These are phyloP conservation scores for Acropora yongei DNA, from an alignment of 64 coral and sea anemone species.

Conservation along the genomic window DNA sequence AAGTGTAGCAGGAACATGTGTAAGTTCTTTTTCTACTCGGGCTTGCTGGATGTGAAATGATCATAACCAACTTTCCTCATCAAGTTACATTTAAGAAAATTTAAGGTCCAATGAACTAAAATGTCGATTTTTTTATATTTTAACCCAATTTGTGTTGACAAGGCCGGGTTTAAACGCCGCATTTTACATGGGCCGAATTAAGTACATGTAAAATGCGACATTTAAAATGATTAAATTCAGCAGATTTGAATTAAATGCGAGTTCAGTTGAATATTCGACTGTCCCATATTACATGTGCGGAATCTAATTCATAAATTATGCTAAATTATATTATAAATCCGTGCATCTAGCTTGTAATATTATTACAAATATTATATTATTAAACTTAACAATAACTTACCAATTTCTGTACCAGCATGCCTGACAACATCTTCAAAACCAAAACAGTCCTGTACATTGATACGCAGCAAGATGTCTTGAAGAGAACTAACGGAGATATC, in stretches of 20 bases:
- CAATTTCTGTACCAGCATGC: conserved; percentile 60
- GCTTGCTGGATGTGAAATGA: no score
- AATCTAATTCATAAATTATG: background rate
- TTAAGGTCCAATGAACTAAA: no score
- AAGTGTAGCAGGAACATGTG: no score
- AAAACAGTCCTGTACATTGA: conserved; percentile 49
- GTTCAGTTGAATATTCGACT: background rate
- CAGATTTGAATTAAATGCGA: background rate
- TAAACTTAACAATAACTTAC: conserved; percentile 27
- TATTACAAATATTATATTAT: no score
- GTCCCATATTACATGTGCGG: background rate
- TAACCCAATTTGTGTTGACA: no score
- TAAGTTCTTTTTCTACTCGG: no score
- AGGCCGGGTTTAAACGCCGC: no score
- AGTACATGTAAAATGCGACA: background rate
- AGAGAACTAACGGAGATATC: conserved; percentile 48
- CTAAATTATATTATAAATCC: conserved; percentile 1
- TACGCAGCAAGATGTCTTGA: conserved; percentile 6
- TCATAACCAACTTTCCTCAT: no score
- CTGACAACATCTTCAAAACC: conserved; percentile 59
- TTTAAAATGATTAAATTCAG: background rate
- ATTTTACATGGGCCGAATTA: background rate
- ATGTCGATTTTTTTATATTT: no score
- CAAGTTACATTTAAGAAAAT: no score
- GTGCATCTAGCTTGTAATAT: background rate